Percentiles rank a stretch among this genome's conserved stretches.
These are phyloP conservation scores for Cantharis rustica DNA, from an alignment of 2,888 invertebrate genomes.

Conservation along the genomic window DNA sequence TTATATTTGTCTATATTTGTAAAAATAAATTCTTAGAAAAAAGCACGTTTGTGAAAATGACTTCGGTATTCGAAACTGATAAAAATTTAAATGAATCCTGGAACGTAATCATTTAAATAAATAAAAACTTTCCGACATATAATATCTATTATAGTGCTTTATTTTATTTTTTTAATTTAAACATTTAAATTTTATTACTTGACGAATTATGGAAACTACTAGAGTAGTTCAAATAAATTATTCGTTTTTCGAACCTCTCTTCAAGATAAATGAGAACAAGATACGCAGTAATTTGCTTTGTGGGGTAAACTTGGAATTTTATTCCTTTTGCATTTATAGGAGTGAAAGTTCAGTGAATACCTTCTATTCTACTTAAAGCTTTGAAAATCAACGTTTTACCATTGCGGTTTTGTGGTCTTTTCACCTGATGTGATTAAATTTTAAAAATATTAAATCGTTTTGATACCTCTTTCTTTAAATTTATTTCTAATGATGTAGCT, in stretches of 20 bases:
- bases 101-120: neutral
- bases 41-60: neutral
- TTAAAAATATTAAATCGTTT: conserved; percentile 9
- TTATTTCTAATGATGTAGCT: neutral
- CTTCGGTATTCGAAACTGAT: neutral
- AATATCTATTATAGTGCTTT: no score
- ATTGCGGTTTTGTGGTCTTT: conserved; percentile 25
- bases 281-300: conserved; percentile 6
- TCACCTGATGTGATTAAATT: conserved; percentile 30
- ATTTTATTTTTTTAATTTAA: neutral
- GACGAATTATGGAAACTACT: neutral
- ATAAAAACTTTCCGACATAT: neutral
- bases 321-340: conserved; percentile 2
- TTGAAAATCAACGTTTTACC: conserved; percentile 22
- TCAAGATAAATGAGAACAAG: conserved; percentile 2
- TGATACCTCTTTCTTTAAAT: no score
- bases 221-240: neutral
- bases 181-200: neutral
- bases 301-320: conserved; percentile 6
- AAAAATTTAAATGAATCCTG: neutral
- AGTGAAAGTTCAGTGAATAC: conserved; percentile 13
- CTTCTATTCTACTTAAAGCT: conserved; percentile 19
- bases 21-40: neutral
- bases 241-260: neutral
- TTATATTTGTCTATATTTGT: neutral